Base-by-base conservation (phyloP, 2,113 vertebrate genomes). In the Trogon surrucura region DNA sequence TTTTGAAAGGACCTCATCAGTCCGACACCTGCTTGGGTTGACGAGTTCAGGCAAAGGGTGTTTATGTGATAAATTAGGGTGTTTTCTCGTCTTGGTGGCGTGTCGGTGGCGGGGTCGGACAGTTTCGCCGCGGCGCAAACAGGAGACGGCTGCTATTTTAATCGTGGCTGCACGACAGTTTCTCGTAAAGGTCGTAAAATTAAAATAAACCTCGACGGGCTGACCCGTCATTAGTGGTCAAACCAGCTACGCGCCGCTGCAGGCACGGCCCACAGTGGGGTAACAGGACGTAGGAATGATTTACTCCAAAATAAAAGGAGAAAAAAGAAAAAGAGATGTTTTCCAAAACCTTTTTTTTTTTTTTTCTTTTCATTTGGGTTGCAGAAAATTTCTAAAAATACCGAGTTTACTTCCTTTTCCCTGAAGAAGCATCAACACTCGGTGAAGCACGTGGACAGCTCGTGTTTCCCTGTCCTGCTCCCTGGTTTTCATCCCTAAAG, bases 141-240 rank as follows among this genome's bases (percentile, higher is more conserved):
- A 95, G 93, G 94, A 95, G 89, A 64, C 1, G 2, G 91, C 80
- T 95, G 89, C 93, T 97, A 96, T 96, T 97, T 97, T 92, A 53
- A 70, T 94, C 93, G 11, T 30, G 20, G 51, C 80, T 96, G 41
- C 56, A 50, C 81, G 65, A 77, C 86, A 91, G 66, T 62, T 95
- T 95, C 89, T 96, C 36, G 14, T 91, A 91, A 95, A 95, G 93
- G 94, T 95, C 81, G 3, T 82, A 92, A 91, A 93, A 94, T 95
- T 82, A 94, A 95, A 97, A 95, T 91, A 97, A 95, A 88, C 78
- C 70, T 91, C 26, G 10, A 75, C 19, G 13, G 58, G 61, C 84
- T 94, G 91, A 89, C 91, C 95, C 71, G 16, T 95, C 94, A 94
- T 95, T 96, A 95, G 96, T 95, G 95, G 95, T 85, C 29, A 94